Conservation (phyloP, 2,888 invertebrate genomes). For the Clanis bilineata region DNA sequence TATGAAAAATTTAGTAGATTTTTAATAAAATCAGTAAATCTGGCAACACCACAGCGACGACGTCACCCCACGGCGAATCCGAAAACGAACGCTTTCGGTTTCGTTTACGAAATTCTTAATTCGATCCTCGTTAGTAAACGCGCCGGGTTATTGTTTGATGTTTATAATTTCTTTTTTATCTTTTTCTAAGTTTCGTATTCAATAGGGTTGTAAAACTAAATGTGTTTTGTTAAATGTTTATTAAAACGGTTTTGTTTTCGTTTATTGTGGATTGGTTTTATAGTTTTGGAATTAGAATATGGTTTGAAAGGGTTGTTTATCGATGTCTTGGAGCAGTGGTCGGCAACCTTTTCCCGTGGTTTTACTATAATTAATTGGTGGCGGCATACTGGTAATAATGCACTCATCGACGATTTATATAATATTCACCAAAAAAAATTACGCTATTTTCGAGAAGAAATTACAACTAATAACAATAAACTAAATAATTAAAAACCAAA, state of each 20-base stretch:
- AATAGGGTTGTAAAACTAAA: conserved; percentile 3
- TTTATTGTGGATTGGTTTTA: neutral
- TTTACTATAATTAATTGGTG: too few relatives aligned
- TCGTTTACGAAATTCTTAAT: conserved; percentile 54
- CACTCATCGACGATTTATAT: too few relatives aligned
- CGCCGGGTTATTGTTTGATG: conserved; percentile 16
- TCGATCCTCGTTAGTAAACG: conserved; percentile 58
- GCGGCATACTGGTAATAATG: too few relatives aligned
- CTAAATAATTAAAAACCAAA: too few relatives aligned
- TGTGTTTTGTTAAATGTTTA: neutral
- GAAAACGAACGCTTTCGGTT: conserved; percentile 40
- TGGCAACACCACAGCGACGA: too few relatives aligned
- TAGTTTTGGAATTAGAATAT: neutral
- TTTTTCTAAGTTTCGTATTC: neutral
- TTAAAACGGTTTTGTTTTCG: neutral
- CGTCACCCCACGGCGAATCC: conserved; percentile 33
- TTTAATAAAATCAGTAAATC: too few relatives aligned
- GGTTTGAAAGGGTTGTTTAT: neutral
- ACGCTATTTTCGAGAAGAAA: too few relatives aligned
- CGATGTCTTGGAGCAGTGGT: too few relatives aligned
- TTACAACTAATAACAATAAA: too few relatives aligned
- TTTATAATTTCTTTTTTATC: conserved; percentile 5
- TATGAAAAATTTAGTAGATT: too few relatives aligned
- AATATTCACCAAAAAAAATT: too few relatives aligned
- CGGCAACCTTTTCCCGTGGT: too few relatives aligned